phyloP scores from a whole-genome alignment of 2,797 vertebrate genomes.

The Anguilla marmorata region DNA sequence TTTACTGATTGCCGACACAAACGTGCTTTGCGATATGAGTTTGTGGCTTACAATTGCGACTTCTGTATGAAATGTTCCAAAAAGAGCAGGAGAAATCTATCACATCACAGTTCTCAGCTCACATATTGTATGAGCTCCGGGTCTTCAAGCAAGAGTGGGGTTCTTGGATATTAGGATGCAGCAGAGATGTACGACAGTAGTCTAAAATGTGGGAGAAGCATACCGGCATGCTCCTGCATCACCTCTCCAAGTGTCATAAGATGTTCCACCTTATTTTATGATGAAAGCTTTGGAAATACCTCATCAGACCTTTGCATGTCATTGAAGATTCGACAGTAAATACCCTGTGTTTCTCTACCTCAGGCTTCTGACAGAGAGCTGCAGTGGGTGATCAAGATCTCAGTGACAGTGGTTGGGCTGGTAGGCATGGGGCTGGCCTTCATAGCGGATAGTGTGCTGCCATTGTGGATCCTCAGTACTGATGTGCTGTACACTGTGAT shows the following conservation, averaged over 20 bases:
- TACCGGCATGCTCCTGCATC: too few species aligned
- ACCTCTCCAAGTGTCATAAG: too few species aligned
- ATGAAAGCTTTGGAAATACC: not conserved
- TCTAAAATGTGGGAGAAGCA: not conserved
- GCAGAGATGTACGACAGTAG: not conserved
- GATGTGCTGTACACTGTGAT: conserved; percentile 80
- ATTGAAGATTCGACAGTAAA: not conserved
- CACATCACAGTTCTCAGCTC: too few species aligned
- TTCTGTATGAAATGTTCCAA: too few species aligned
- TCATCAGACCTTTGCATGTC: not conserved
- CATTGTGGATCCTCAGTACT: conserved; percentile 78
- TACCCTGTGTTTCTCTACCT: not conserved
- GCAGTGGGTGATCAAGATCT: conserved; percentile 73
- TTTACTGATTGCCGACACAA: too few species aligned
- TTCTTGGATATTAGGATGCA: not conserved
- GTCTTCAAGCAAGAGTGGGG: not conserved
- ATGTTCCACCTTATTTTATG: too few species aligned
- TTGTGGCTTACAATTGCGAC: too few species aligned
- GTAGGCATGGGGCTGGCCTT: conserved; percentile 70
- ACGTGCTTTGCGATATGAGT: too few species aligned
- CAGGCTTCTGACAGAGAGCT: conserved; percentile 78
- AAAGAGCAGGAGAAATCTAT: too few species aligned
- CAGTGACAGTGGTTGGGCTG: conserved; percentile 70
- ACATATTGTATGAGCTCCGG: too few species aligned
- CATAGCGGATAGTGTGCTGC: conserved; percentile 66